Conservation (phyloP, 1,140 invertebrate genomes). For the Camponotus floridanus region DNA sequence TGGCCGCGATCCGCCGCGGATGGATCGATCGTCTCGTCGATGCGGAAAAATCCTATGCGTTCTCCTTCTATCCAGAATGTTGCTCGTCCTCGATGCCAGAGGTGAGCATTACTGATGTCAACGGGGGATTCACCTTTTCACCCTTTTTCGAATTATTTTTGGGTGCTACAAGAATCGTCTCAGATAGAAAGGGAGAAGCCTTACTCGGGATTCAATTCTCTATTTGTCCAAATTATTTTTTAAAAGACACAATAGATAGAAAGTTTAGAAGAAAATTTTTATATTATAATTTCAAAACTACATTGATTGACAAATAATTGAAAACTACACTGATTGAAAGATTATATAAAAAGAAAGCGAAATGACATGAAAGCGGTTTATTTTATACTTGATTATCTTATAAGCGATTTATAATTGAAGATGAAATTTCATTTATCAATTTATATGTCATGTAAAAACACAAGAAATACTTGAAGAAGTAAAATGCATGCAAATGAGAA, state of each 20-base stretch:
- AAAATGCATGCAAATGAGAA: no score
- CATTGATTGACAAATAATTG: background rate
- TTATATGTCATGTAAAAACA: no score
- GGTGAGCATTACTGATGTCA: constrained; percentile 41
- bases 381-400: no score
- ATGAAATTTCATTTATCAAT: no score
- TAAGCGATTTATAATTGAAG: no score
- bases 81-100: constrained; percentile 40
- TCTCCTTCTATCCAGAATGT: constrained; percentile 32
- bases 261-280: background rate
- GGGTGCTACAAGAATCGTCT: no score
- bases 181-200: no score
- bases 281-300: background rate
- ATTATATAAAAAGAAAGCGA: background rate
- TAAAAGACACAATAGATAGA: background rate
- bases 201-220: no score
- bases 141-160: no score
- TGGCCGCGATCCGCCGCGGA: constrained; percentile 14
- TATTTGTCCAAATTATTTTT: no score
- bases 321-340: no score
- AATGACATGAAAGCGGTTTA: background rate
- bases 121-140: background rate
- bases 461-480: no score
- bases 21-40: background rate
- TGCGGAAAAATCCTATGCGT: constrained; percentile 30